Evolutionary conservation across 1,140 invertebrate species (phyloP).

Genomic region (Oncopodura yosiiana): DNA sequence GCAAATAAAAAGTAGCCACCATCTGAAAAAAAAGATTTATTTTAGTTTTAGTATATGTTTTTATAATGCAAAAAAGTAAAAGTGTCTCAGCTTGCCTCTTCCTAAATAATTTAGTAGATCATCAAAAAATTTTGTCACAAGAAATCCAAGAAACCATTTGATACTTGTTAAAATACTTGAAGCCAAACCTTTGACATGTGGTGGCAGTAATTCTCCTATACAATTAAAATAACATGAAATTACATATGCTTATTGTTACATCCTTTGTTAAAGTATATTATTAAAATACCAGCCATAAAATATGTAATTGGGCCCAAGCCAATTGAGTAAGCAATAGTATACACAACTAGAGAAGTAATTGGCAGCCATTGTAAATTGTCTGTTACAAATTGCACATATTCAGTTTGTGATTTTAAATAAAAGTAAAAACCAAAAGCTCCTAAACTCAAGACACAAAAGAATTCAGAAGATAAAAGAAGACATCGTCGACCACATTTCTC

Average conservation of each 20-base stretch:
- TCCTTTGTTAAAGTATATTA: no score
- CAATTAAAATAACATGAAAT: no score
- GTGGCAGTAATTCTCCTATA: slow-evolving; percentile 41
- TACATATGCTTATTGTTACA: no score
- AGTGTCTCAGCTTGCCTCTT: no score
- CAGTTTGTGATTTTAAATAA: slow-evolving; percentile 11
- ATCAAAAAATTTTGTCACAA: no score
- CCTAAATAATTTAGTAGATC: no score
- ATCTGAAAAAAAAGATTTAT: no score
- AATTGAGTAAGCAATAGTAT: slow-evolving; percentile 44
- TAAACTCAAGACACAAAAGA: slow-evolving; percentile 27
- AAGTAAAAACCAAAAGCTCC: slow-evolving; percentile 30
- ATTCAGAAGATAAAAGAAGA: slow-evolving; percentile 37
- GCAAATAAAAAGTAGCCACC: slow-evolving; percentile 1
- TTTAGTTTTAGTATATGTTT: no score
- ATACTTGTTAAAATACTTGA: slow-evolving; percentile 8
- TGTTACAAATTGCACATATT: not conserved
- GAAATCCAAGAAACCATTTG: slow-evolving; percentile 16
- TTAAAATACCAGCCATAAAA: no score
- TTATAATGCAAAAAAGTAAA: no score
- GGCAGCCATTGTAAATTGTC: slow-evolving; percentile 41
- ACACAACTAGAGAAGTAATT: slow-evolving; percentile 40
- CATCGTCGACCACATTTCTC: slow-evolving; percentile 55
- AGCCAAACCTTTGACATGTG: not conserved
- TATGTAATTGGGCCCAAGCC: slow-evolving; percentile 63